A percentile compares a stretch with the other conserved stretches of the same genome.
These are phyloP conservation scores for Ceryle rudis DNA, from an alignment of 2,797 vertebrate species.

Conservation along the genomic window DNA sequence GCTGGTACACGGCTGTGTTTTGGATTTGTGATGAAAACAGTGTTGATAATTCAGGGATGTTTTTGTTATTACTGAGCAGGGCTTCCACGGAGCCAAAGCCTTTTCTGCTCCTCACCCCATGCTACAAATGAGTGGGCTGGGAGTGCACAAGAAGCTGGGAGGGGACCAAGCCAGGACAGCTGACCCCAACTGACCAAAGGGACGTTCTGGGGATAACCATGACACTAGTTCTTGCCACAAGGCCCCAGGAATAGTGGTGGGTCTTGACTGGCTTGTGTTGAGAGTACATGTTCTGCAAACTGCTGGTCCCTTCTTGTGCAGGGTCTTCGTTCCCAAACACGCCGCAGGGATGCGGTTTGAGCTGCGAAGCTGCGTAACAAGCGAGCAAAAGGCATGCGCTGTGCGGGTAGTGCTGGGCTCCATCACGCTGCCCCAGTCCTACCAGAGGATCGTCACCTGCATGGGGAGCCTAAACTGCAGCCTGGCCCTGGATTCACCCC, in stretches of 20 bases:
- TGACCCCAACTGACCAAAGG: neutral
- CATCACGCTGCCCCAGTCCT: conserved; percentile 76
- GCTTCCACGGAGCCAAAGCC: neutral
- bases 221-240: neutral
- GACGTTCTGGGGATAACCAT: neutral
- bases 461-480: conserved; percentile 74
- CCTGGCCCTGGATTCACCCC: conserved; percentile 81
- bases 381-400: conserved; percentile 63
- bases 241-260: neutral
- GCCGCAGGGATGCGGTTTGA: conserved; percentile 81
- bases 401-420: conserved; percentile 86
- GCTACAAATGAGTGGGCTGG: neutral
- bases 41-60: no score
- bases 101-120: neutral
- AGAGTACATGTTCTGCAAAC: neutral
- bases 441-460: conserved; percentile 83
- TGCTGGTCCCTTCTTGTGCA: conserved; percentile 40
- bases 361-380: conserved; percentile 79
- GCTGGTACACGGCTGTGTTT: neutral
- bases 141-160: neutral
- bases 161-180: neutral
- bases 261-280: neutral
- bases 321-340: conserved; percentile 90
- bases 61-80: neutral
- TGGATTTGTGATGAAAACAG: neutral